Percentiles rank a stretch among this genome's conserved stretches.
Conservation (phyloP, 2,113 vertebrate species). For the Cairina moschata region DNA sequence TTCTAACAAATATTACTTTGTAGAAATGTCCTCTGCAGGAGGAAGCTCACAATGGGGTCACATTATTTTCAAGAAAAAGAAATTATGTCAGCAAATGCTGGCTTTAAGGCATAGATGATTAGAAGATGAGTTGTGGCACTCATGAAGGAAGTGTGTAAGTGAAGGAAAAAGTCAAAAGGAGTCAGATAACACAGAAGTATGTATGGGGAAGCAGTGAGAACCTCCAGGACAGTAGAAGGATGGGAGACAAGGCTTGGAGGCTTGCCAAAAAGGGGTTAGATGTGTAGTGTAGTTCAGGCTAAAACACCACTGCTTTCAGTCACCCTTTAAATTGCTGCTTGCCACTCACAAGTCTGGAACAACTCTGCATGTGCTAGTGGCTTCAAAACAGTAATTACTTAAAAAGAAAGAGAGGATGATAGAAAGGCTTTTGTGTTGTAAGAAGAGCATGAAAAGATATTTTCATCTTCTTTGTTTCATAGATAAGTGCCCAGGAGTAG, state of each 20-base stretch:
- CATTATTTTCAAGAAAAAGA: neutral
- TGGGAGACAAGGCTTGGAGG: neutral
- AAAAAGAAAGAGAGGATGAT: neutral
- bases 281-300: neutral
- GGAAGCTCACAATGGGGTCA: neutral
- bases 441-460: neutral
- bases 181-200: neutral
- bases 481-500: neutral
- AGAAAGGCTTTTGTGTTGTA: neutral
- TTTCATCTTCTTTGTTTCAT: neutral
- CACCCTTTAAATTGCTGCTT: neutral
- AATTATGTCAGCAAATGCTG: neutral
- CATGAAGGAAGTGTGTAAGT: neutral
- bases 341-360: neutral
- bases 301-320: neutral
- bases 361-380: neutral
- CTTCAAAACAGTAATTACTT: neutral
- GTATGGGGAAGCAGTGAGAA: neutral
- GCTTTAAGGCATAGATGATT: neutral
- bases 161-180: neutral
- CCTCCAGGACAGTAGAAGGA: neutral
- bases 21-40: neutral
- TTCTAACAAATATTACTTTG: neutral
- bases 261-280: neutral
- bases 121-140: neutral